phyloP scores from a whole-genome alignment of 2,797 vertebrate species.

The Chloroceryle amazona region DNA sequence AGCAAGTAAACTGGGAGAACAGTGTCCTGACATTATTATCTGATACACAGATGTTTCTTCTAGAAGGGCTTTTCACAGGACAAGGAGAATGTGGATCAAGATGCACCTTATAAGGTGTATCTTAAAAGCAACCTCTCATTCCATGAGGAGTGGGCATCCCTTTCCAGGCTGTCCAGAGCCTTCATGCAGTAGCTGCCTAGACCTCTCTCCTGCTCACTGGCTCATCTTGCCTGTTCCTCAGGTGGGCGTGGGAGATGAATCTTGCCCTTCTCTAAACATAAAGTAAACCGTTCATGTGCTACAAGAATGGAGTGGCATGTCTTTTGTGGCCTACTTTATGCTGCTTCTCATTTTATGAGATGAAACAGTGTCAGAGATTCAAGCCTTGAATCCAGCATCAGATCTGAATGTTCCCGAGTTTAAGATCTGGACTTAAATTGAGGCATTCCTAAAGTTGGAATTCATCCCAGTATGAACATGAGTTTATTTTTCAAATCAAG shows the following conservation, averaged over 20 bases:
- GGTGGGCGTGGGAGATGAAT: not conserved
- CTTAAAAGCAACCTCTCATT: not conserved
- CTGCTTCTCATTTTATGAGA: not conserved
- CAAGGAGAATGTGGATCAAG: not conserved
- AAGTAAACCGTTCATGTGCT: not conserved
- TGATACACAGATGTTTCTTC: not conserved
- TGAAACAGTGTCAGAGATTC: not conserved
- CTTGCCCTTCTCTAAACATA: not conserved
- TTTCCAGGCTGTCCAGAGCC: not conserved
- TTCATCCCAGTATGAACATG: not conserved
- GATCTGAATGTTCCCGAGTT: not conserved
- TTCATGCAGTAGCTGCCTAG: not conserved
- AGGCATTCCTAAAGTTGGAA: not conserved
- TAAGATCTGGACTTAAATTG: not conserved
- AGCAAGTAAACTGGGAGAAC: not conserved
- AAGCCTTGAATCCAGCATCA: not conserved
- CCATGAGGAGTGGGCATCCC: not conserved
- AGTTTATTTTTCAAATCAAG: not conserved
- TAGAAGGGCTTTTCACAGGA: not conserved
- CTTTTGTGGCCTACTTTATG: not conserved
- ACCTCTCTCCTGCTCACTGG: not conserved
- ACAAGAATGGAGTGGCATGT: not conserved
- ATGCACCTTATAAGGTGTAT: fast-evolving
- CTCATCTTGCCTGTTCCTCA: not conserved
- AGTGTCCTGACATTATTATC: not conserved